These are phyloP conservation scores for Syngnathus rostellatus DNA, from an alignment of 2,797 vertebrate genomes.

Conservation along the genomic window DNA sequence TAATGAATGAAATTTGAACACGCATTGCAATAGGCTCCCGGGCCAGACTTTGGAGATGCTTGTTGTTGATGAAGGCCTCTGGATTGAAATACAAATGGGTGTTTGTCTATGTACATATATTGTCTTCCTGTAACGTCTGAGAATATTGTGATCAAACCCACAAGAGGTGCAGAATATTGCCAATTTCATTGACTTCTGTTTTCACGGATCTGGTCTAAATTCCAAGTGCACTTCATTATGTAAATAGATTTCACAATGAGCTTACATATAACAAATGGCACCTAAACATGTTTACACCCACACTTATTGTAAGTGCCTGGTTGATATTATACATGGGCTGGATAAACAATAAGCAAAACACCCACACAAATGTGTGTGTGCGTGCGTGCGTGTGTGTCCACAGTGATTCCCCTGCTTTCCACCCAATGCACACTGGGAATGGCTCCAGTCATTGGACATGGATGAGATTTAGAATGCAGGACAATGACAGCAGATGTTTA, in stretches of 20 bases:
- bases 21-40: too few species aligned
- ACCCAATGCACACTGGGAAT: conserved; percentile 31
- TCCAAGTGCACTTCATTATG: conserved; percentile 18
- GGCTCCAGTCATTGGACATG: conserved; percentile 44
- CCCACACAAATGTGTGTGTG: conserved; percentile 18
- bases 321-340: conserved; percentile 7
- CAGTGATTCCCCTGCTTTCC: conserved; percentile 21
- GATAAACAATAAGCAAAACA: conserved; percentile 8
- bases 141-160: conserved; percentile 9
- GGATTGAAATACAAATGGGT: too few species aligned
- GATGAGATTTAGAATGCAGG: conserved; percentile 28
- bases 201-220: conserved; percentile 13
- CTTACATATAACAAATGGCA: conserved; percentile 11
- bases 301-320: conserved; percentile 2
- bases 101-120: too few species aligned
- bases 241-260: conserved; percentile 18
- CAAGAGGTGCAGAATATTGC: conserved; percentile 3
- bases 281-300: conserved; percentile 3
- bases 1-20: not conserved
- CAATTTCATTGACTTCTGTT: conserved; percentile 6
- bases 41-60: too few species aligned
- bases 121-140: conserved; percentile 7
- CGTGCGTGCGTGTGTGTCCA: conserved; percentile 11
- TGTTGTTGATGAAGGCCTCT: not conserved
- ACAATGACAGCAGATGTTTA: conserved; percentile 48